These are phyloP conservation scores for Mystacornis crossleyi DNA, from an alignment of 2,113 vertebrate genomes.

Conservation along the genomic window DNA sequence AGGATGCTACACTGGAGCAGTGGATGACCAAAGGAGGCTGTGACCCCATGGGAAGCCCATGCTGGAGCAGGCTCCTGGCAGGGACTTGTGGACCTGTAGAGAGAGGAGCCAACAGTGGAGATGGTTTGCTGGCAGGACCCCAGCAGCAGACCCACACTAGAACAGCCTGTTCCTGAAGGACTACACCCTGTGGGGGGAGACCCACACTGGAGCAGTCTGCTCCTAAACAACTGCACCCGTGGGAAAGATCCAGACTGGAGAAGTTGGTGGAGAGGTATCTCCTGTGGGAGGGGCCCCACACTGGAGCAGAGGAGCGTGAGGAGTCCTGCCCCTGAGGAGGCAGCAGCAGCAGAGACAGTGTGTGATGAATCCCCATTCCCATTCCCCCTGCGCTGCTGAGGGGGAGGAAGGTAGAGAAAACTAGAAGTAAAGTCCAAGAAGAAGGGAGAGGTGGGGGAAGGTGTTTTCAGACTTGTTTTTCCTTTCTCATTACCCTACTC, in stretches of 20 bases:
- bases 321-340: background rate
- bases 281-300: background rate
- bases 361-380: background rate
- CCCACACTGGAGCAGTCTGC: background rate
- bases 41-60: background rate
- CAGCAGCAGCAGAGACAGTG: background rate
- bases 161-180: background rate
- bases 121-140: background rate
- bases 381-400: background rate
- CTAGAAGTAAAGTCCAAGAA: background rate
- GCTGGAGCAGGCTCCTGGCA: background rate
- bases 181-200: background rate
- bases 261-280: background rate
- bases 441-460: rapidly evolving
- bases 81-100: background rate
- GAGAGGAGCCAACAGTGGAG: background rate
- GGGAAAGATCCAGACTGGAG: background rate
- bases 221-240: background rate
- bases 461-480: background rate
- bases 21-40: background rate
- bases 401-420: background rate
- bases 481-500: background rate
- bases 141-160: background rate
- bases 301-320: background rate
- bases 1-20: background rate